A percentile compares a stretch with the other conserved stretches of the same genome.
phyloP scores from a whole-genome alignment of 1,140 invertebrate species.

The Holotrichia oblita region DNA sequence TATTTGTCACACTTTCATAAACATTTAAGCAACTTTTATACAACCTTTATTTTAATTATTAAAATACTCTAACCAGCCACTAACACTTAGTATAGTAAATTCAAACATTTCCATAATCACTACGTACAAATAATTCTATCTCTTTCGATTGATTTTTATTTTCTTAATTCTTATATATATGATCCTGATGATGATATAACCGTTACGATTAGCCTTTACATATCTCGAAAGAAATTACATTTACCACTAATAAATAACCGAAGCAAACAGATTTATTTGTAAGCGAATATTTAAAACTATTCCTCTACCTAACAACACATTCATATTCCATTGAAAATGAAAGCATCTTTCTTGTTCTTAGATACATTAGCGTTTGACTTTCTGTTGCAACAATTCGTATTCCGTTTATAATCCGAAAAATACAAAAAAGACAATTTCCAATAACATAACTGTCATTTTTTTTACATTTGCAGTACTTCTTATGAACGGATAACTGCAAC shows the following conservation, averaged over 20 bases:
- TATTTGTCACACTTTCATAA: conserved; percentile 45
- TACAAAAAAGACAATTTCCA: conserved; percentile 34
- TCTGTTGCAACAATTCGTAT: conserved; percentile 10
- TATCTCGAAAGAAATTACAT: conserved; percentile 11
- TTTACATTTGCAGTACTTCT: not conserved
- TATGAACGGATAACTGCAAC: not conserved
- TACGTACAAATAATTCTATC: conserved; percentile 41
- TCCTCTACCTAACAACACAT: conserved; percentile 39
- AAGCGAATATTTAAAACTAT: conserved; percentile 38
- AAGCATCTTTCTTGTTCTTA: conserved; percentile 23
- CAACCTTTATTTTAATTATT: conserved; percentile 43
- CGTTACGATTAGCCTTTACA: not conserved
- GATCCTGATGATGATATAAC: not conserved
- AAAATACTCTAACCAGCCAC: conserved; percentile 45
- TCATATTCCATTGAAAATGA: not conserved
- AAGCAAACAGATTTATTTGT: conserved; percentile 40
- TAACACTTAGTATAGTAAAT: conserved; percentile 46
- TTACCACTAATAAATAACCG: conserved; percentile 7
- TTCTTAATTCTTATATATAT: not conserved
- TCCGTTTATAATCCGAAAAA: not conserved
- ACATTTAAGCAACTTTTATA: conserved; percentile 44
- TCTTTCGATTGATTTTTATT: not conserved
- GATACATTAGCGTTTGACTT: not conserved
- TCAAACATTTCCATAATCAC: conserved; percentile 46
- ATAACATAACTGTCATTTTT: conserved; percentile 6